A percentile compares a stretch with the other conserved stretches of the same genome.
These are phyloP conservation scores for Amphipyra tragopoginis DNA, from an alignment of 2,888 invertebrate species.

Conservation along the genomic window DNA sequence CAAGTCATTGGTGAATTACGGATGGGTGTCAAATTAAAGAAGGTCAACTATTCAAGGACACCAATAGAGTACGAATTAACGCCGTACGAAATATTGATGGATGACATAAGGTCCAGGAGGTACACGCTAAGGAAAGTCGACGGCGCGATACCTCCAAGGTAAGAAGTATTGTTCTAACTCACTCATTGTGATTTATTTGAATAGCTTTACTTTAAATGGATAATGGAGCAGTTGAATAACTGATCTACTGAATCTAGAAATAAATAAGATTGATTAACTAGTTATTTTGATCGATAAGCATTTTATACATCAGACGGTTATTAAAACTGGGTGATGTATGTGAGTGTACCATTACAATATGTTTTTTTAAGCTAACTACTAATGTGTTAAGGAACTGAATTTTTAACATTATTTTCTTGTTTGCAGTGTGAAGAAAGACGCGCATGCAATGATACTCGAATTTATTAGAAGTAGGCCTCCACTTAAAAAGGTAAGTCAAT, in stretches of 20 bases:
- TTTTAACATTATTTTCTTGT: conserved; percentile 52
- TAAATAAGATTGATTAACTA: no score
- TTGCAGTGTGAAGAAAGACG: conserved; percentile 96
- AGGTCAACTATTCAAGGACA: conserved; percentile 93
- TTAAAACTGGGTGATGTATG: no score
- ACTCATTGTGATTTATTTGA: not conserved
- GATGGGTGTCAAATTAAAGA: conserved; percentile 97
- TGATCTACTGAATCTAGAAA: no score
- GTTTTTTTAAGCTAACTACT: no score
- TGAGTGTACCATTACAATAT: no score
- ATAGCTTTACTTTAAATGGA: not conserved
- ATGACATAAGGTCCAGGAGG: conserved; percentile 97
- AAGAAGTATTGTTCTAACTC: conserved; percentile 54
- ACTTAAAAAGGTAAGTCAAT: conserved; percentile 93
- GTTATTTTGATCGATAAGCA: no score
- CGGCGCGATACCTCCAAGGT: conserved; percentile 92
- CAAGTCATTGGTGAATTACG: conserved; percentile 98
- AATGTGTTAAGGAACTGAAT: not conserved
- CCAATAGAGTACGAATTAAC: conserved; percentile 98
- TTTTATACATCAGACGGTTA: no score
- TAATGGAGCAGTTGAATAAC: no score
- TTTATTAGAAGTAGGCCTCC: conserved; percentile 99
- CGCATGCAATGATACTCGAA: conserved; percentile 98
- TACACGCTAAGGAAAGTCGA: conserved; percentile 97
- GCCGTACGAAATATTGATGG: conserved; percentile 98